A percentile compares a stretch with the other conserved stretches of the same genome.
Evolutionary conservation across 2,888 invertebrate species (phyloP).

Genomic region (Chouioia cunea): DNA sequence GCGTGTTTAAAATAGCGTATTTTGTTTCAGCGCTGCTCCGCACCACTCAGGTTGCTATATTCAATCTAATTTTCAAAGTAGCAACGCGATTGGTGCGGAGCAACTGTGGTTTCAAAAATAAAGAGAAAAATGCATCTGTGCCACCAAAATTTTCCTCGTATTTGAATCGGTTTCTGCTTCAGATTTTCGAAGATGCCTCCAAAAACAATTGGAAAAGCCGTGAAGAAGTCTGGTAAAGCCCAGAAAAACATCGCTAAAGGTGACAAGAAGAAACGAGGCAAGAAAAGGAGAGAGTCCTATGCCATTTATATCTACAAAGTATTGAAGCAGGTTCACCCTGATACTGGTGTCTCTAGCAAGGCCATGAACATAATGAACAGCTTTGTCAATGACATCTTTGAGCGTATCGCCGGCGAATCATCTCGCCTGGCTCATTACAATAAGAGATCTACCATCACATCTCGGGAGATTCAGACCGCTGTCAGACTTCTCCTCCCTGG

Average conservation of each 20-base stretch:
- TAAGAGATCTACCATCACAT: slow-evolving; percentile 74
- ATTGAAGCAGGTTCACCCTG: too few relatives aligned
- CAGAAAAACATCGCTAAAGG: slow-evolving; percentile 61
- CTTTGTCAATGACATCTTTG: slow-evolving; percentile 49
- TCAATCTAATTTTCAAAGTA: too few relatives aligned
- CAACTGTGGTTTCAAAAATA: too few relatives aligned
- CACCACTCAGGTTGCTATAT: too few relatives aligned
- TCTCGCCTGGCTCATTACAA: slow-evolving; percentile 52
- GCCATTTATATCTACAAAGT: slow-evolving; percentile 16
- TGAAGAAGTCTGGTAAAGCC: slow-evolving; percentile 65
- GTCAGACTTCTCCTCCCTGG: slow-evolving; percentile 54
- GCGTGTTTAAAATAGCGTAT: too few relatives aligned
- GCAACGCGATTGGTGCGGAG: too few relatives aligned
- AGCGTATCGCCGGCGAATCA: slow-evolving; percentile 59
- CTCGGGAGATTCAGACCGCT: slow-evolving; percentile 74
- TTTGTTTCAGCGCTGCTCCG: too few relatives aligned
- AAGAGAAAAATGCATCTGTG: too few relatives aligned
- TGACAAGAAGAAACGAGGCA: slow-evolving; percentile 60
- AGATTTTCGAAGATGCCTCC: slow-evolving; percentile 46
- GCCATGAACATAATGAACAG: too few relatives aligned
- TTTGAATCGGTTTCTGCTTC: too few relatives aligned
- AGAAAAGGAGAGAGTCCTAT: slow-evolving; percentile 56
- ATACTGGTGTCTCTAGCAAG: too few relatives aligned
- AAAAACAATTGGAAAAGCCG: slow-evolving; percentile 58
- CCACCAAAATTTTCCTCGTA: too few relatives aligned